Evolutionary conservation across 2,113 vertebrate species (phyloP).

Genomic region (Centropus unirufus): DNA sequence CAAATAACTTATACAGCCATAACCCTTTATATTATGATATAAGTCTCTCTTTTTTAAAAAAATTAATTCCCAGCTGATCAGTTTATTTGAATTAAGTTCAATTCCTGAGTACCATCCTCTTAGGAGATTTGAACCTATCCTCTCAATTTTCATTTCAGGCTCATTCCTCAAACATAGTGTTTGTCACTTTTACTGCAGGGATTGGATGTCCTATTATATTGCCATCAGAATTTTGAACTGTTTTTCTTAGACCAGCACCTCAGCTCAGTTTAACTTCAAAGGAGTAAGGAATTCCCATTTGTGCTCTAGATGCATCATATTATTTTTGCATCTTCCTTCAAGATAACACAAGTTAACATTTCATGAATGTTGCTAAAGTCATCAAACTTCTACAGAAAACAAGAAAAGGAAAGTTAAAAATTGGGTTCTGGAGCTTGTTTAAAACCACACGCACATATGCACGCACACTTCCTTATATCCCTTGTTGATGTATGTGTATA

Average conservation of each 20-base stretch:
- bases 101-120: neutral
- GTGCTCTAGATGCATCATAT: neutral
- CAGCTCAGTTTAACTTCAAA: neutral
- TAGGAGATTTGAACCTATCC: neutral
- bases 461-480: neutral
- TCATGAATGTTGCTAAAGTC: neutral
- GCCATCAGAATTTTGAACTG: neutral
- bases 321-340: neutral
- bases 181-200: neutral
- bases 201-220: neutral
- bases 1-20: neutral
- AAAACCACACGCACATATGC: neutral
- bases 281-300: neutral
- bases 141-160: neutral
- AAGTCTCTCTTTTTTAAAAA: neutral
- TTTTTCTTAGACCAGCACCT: neutral
- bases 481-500: neutral
- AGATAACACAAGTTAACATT: neutral
- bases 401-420: neutral
- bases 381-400: neutral
- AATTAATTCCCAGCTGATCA: neutral
- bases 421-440: neutral
- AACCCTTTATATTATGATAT: neutral
- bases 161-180: neutral
- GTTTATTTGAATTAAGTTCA: constrained; percentile 27